Base-by-base conservation (phyloP, 2,113 vertebrate species). In the Blennius ocellaris region DNA sequence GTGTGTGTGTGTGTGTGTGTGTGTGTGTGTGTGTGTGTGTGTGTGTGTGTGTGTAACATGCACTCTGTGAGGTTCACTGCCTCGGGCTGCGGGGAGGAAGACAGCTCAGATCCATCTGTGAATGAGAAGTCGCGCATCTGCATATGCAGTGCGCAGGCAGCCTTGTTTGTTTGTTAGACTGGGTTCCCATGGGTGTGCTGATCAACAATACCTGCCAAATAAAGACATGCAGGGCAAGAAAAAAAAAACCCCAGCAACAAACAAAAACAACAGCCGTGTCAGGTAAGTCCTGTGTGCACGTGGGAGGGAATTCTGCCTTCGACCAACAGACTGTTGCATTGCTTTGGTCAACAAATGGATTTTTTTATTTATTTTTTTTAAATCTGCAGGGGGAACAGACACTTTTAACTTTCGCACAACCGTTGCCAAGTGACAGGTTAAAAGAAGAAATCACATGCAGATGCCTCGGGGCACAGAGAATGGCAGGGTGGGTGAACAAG, bases 201-300 rank as follows among this genome's bases (percentile, higher is more conserved):
- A 90, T 90, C 85, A 81, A 83, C 52, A 80, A 17, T 51, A 79
- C 76, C 83, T 82, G 78, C 75, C 55, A 76, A 69, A 83, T 80
- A 63, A 85, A 88, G 73, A 85, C 40, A 58, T 38, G 62, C 53
- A 54, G 58, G 43, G 44, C 51, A 5, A 43, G 2, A 30, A 30
- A 30, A 30, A 30, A 30, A 30, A 30, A 30, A n/a, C n/a, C n/a
- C n/a, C n/a, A n/a, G n/a, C 21, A 30, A 30, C 21, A 11, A 45
- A 43, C 41, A 43, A 39, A 48, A 43, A 15, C 45, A 40, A 16
- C 39, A 73, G n/a, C 1, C 7, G 17, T 41, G 66, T 56, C 16
- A 15, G 79, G 45, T 43, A n/a, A 17, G 47, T 69, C 5, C 30
- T 17, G 55, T 41, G 17, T 37, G 37, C 51, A 47, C 44, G 39